These are phyloP conservation scores for cattle (Bos taurus) DNA, from an alignment of 2,113 vertebrate genomes.

Conservation along the genomic window ARS-UCD2.0 NC_037331.1:4438001-4438500, in stretches of 20 bases:
- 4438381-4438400: background rate
- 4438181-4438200: too few relatives aligned
- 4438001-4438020: too few relatives aligned
- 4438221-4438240: background rate
- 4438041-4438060: too few relatives aligned
- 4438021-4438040: too few relatives aligned
- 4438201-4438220: background rate
- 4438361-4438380: background rate
- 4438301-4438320: accelerated
- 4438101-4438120: too few relatives aligned
- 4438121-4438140: too few relatives aligned
- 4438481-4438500: background rate
- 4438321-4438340: too few relatives aligned
- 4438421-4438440: background rate
- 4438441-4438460: background rate
- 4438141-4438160: too few relatives aligned
- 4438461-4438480: background rate
- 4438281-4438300: too few relatives aligned
- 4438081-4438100: too few relatives aligned
- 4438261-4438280: background rate
- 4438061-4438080: too few relatives aligned
- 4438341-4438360: background rate
- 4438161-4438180: background rate
- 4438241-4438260: background rate
- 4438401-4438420: accelerated